Base-by-base conservation (phyloP, 2,888 invertebrate genomes). In the Adineta ricciae region DNA sequence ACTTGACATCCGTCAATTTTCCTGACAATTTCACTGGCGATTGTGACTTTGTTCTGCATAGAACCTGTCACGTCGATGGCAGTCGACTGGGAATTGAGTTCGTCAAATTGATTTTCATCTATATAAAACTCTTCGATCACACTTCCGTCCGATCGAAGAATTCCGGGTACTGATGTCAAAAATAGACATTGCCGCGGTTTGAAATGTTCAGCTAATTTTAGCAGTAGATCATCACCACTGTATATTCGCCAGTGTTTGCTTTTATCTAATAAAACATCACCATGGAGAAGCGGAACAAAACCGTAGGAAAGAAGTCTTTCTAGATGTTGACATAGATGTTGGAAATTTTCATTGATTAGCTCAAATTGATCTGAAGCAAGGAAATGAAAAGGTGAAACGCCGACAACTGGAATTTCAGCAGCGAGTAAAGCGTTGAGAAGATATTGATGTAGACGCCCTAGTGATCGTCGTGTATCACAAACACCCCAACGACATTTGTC, bases 221-320 rank as follows among this genome's bases (percentile, higher is more conserved):
- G n/a, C n/a, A 78, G 11, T 24, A 78, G 4, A 41, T 78, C 78
- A 78, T 78, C 78, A 41, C 78, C 41, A 78, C 41, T 41, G 19
- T 41, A 41, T n/a, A 78, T 38, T 78, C 41, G 38, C 78, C 78
- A 78, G 41, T 78, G 78, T 36, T 8, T 41, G 24, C 19, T 78
- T 41, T 78, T 41, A 41, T 78, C 78, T 41, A 78, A 41, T 41
- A 78, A n/a, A 41, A 78, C 78, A 78, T 78, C 78, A 41, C 78
- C 78, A 41, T 78, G 78, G 11, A 78, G 41, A 19, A 78, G 11
- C 41, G 78, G 78, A 41, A 78, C 78, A 78, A n/a, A 78, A 41
- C 41, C 41, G n/a, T 38, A 21, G 38, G 78, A 78, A n/a, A 78
- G 78, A 32, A 41, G n/a, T 11, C 9, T n/a, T 41, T 41, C 41